These are phyloP conservation scores for Entelurus aequoreus DNA, from an alignment of 2,113 vertebrate genomes.

Conservation along the genomic window DNA sequence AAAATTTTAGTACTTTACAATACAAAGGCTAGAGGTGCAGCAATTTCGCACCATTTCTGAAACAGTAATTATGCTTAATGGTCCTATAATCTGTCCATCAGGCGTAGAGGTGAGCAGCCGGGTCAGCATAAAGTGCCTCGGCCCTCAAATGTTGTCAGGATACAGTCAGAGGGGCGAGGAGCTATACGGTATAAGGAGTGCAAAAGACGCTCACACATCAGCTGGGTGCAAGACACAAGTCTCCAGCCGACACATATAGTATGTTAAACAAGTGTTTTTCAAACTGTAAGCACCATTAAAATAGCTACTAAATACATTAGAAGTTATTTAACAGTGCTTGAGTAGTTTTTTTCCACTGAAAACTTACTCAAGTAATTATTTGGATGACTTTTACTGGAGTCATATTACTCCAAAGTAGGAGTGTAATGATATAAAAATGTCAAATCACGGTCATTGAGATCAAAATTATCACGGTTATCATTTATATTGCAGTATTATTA, in stretches of 20 bases:
- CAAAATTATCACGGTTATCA: too few species aligned
- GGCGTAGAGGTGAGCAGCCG: constrained; percentile 59
- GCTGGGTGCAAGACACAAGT: constrained; percentile 20
- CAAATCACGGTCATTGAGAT: too few species aligned
- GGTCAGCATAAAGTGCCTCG: constrained; percentile 71
- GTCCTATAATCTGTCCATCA: constrained; percentile 75
- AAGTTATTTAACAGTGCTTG: too few species aligned
- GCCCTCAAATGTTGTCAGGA: constrained; percentile 54
- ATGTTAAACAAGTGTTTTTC: not conserved
- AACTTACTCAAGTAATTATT: too few species aligned
- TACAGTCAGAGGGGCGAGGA: constrained; percentile 53
- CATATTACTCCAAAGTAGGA: too few species aligned
- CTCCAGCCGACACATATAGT: constrained; percentile 27
- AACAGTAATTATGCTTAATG: constrained; percentile 77
- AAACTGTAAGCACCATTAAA: not conserved
- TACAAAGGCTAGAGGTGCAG: constrained; percentile 38
- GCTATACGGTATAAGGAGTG: constrained; percentile 39
- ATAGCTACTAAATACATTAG: not conserved
- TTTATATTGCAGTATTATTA: too few species aligned
- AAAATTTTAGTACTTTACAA: constrained; percentile 44
- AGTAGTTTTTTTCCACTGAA: too few species aligned
- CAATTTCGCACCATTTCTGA: constrained; percentile 69
- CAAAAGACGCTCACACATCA: constrained; percentile 17
- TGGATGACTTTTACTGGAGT: too few species aligned
- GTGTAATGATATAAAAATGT: too few species aligned